Conservation (phyloP, 2,113 vertebrate species). For the Scomber scombrus region DNA sequence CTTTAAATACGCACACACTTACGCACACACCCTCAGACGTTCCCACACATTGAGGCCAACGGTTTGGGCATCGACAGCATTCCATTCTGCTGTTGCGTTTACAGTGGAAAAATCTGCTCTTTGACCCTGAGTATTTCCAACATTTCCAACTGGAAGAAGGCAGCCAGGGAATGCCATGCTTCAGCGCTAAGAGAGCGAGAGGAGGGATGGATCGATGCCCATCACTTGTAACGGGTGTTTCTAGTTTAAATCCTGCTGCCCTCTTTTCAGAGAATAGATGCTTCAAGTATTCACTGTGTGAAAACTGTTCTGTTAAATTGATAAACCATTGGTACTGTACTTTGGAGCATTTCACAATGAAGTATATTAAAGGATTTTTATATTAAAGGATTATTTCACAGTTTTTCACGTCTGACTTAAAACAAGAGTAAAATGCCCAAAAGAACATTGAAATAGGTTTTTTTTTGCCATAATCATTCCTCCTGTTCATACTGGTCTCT, state of each 20-base stretch:
- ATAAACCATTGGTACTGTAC: background rate
- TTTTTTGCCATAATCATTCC: no score
- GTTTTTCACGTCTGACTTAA: no score
- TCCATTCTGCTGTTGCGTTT: slow-evolving; percentile 73
- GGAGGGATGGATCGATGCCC: slow-evolving; percentile 51
- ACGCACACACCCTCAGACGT: slow-evolving; percentile 47
- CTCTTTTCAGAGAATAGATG: slow-evolving; percentile 11
- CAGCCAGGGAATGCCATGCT: slow-evolving; percentile 69
- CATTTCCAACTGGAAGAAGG: slow-evolving; percentile 52
- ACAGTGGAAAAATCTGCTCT: slow-evolving; percentile 79
- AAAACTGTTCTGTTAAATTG: background rate
- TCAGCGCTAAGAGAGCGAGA: slow-evolving; percentile 32
- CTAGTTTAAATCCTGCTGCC: slow-evolving; percentile 18
- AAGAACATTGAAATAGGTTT: no score
- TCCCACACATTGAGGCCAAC: slow-evolving; percentile 71
- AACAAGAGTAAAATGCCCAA: no score
- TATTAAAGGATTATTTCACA: background rate
- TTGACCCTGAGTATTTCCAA: slow-evolving; percentile 74
- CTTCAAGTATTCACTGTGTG: background rate
- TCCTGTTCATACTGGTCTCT: no score
- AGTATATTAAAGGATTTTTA: background rate
- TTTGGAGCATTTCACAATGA: background rate
- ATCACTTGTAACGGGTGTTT: slow-evolving; percentile 39
- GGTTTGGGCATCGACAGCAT: slow-evolving; percentile 72
- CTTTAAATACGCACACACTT: slow-evolving; percentile 26